Evolutionary conservation across 2,888 invertebrate species (phyloP), one percentile per base, ranked within the genome.

Genomic region (Tetranychus truncatus): DNA sequence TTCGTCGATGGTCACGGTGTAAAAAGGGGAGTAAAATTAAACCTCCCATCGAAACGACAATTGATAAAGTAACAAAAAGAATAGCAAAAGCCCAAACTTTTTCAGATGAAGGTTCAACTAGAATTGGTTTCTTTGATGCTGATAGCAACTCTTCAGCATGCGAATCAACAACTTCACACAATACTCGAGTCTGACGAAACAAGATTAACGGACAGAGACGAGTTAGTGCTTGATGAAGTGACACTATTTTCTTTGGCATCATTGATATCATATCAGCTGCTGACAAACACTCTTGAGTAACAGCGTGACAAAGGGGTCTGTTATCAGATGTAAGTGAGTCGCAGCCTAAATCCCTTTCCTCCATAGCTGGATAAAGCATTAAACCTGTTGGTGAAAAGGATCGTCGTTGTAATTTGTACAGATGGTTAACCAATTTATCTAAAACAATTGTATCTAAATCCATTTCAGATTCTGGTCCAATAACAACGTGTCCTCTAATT

Each of bases 31-130:
- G 75, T 11, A 77, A 44, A 20, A 77, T 77, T 11, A 77, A 71
- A 18, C 76, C 77, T 45, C 77, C 77, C 76, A 77, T 77, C 45
- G 77, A 77, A 6, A 77, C 77, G 9, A 77, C 45, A 24, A 77
- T 77, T 9, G 77, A 77, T 2, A 77, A 73, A 7, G 76, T 76
- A 11, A 77, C 76, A 72, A 77, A 77, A 6, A 77, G 72, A 15
- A 77, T 69, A 1, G 75, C 75, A 45, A 77, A 77, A 5, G 71
- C 74, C 76, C 76, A 77, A 20, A 77, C 76, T 21, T 75, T 77
- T 66, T 77, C 76, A 55, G 74, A 74, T 1, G 75, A 73, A 21
- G 77, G 77, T 45, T 77, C 77, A 9, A 76, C 75, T 18, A 77
- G 66, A 55, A 77, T 74, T 1, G 72, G 66, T 18, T 21, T 20